Evolutionary conservation across 1,140 invertebrate genomes (phyloP).

Genomic region (Mamestra configurata): DNA sequence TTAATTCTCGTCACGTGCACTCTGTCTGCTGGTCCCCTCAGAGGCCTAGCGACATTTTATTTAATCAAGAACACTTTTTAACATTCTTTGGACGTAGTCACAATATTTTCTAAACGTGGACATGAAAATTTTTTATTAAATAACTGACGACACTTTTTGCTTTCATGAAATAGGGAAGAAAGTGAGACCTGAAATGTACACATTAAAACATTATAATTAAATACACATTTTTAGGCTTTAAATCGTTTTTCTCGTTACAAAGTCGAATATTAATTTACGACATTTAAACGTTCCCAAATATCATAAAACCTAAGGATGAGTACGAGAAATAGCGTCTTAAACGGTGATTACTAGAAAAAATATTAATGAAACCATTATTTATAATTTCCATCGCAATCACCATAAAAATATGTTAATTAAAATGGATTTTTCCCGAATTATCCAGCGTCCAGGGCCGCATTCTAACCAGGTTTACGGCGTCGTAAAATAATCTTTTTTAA

Average conservation of each 20-base stretch:
- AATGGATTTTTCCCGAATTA: constrained; percentile 72
- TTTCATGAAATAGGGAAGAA: constrained; percentile 61
- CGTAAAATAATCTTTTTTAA: constrained; percentile 73
- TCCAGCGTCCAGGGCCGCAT: constrained; percentile 63
- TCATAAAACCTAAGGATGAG: constrained; percentile 9
- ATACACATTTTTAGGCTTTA: not conserved
- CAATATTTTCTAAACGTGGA: constrained; percentile 81
- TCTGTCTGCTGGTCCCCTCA: constrained; percentile 56
- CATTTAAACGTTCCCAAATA: constrained; percentile 10
- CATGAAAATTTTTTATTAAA: constrained; percentile 68
- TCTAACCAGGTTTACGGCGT: constrained; percentile 72
- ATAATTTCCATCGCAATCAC: constrained; percentile 41
- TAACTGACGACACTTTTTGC: constrained; percentile 67
- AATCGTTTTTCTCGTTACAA: not conserved
- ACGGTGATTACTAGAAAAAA: constrained; percentile 40
- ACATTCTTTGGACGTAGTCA: constrained; percentile 75
- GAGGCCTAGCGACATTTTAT: constrained; percentile 79
- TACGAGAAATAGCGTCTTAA: constrained; percentile 18
- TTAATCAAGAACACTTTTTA: constrained; percentile 85
- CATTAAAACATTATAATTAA: constrained; percentile 45
- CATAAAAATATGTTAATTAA: constrained; percentile 74
- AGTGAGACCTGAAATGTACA: not conserved
- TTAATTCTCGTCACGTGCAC: constrained; percentile 74
- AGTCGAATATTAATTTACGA: not conserved
- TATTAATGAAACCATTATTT: constrained; percentile 45